phyloP scores from a whole-genome alignment of 1,140 invertebrate species.

The Caenorhabditis tropicalis region DNA sequence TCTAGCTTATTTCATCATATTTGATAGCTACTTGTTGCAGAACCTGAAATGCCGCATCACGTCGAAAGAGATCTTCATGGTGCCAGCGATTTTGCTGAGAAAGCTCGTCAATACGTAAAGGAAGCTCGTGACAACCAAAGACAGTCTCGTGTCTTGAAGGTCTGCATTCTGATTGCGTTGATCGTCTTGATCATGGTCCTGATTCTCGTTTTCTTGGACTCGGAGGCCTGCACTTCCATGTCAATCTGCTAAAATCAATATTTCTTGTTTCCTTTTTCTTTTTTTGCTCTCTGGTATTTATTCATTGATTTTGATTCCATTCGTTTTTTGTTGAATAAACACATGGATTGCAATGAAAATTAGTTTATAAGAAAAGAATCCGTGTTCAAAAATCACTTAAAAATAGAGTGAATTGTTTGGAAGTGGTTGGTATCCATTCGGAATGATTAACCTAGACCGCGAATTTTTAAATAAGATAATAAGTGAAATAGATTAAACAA shows the following conservation, averaged over 20 bases:
- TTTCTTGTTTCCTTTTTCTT: neutral
- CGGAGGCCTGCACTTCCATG: neutral
- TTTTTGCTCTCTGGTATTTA: neutral
- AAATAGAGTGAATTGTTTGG: neutral
- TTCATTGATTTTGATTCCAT: neutral
- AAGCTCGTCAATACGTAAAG: neutral
- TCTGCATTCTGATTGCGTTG: neutral
- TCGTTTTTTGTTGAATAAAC: neutral
- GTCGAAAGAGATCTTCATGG: too few species aligned
- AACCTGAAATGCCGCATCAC: too few species aligned
- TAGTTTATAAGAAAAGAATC: neutral
- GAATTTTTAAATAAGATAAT: neutral
- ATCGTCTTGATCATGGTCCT: neutral
- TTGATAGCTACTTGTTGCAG: too few species aligned
- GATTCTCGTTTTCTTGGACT: neutral
- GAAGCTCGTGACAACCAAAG: neutral
- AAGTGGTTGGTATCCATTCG: conserved; percentile 2
- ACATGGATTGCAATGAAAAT: neutral
- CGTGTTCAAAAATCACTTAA: conserved; percentile 24
- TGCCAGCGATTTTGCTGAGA: too few species aligned
- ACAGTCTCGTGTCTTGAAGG: neutral
- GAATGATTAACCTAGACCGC: conserved; percentile 12
- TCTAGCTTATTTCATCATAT: too few species aligned
- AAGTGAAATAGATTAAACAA: neutral
- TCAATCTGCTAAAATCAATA: neutral